Percentiles rank a stretch among this genome's conserved stretches.
Conservation (phyloP, 2,888 invertebrate species). For the Acanthococcus lagerstroemiae region DNA sequence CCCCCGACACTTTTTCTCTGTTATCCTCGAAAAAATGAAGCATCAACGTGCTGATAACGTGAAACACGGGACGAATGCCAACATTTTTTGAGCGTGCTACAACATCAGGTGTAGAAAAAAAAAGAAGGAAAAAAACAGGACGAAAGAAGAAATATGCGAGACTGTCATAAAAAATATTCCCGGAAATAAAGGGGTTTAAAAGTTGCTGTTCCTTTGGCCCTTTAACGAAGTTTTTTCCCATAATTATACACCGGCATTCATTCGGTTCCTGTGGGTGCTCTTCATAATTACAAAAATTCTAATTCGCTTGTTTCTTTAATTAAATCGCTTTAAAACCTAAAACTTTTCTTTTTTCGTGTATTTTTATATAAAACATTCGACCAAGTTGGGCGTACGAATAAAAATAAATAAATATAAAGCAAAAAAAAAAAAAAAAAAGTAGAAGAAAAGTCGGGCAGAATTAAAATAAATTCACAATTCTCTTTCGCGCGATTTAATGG, state of each 20-base stretch:
- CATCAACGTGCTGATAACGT: background rate
- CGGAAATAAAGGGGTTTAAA: background rate
- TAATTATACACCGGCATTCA: background rate
- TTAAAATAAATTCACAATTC: conserved; percentile 22
- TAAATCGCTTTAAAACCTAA: background rate
- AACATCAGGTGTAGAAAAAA: background rate
- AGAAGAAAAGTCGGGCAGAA: conserved; percentile 15
- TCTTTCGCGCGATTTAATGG: conserved; percentile 21
- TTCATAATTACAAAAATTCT: background rate
- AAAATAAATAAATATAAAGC: background rate
- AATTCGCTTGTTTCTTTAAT: background rate
- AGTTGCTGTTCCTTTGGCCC: background rate
- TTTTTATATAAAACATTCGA: background rate
- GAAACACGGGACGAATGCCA: background rate
- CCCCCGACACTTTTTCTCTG: background rate
- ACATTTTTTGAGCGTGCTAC: background rate
- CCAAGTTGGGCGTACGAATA: background rate
- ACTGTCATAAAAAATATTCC: no score
- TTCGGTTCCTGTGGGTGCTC: background rate
- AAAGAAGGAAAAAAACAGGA: background rate
- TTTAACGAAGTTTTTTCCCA: background rate
- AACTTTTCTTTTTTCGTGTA: background rate
- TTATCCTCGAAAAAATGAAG: no score
- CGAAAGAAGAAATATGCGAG: no score
- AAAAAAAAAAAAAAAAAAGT: background rate